Conservation (phyloP, 2,888 invertebrate species). For the Eretmocerus hayati region DNA sequence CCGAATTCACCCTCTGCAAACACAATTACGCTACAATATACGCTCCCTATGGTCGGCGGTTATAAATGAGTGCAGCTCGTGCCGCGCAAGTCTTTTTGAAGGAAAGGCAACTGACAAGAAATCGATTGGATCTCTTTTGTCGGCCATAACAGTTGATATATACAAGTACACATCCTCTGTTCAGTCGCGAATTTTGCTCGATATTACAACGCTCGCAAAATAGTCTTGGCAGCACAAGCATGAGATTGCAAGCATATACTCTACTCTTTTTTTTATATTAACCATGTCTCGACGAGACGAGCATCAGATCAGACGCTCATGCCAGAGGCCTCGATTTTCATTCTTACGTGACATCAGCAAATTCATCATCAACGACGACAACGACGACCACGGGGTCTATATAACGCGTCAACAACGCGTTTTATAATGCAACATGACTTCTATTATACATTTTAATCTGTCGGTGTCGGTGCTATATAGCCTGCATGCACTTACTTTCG, state of each 20-base stretch:
- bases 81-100: too few species aligned
- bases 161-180: conserved; percentile 5
- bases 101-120: conserved; percentile 20
- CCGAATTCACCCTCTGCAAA: too few species aligned
- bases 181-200: conserved; percentile 13
- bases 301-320: too few species aligned
- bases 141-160: too few species aligned
- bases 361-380: too few species aligned
- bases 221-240: conserved; percentile 3
- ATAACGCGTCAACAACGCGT: background rate
- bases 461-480: too few species aligned
- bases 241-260: too few species aligned
- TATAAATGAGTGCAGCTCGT: conserved; percentile 16
- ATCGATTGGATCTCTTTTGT: conserved; percentile 14
- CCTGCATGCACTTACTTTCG: too few species aligned
- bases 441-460: too few species aligned
- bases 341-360: conserved; percentile 19
- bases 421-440: background rate
- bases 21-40: too few species aligned
- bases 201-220: conserved; percentile 11
- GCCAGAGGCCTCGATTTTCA: conserved; percentile 10
- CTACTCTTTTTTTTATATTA: background rate
- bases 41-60: too few species aligned
- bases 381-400: too few species aligned
- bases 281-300: background rate